phyloP scores from a whole-genome alignment of 2,888 invertebrate species.

The Caenorhabditis macrosperma region DNA sequence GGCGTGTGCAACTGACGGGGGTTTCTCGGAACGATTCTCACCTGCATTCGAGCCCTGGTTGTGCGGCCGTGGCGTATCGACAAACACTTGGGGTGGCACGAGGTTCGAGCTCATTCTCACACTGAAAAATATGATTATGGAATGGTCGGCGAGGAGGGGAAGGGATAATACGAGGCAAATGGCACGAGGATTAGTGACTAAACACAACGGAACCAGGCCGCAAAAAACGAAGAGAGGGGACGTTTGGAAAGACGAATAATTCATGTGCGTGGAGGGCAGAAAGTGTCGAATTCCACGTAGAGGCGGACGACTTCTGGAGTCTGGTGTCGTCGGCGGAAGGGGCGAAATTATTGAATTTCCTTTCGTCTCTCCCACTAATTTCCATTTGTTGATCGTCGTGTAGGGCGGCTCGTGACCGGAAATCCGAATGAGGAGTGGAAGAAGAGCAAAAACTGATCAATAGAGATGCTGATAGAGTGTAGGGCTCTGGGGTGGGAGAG shows the following conservation, averaged over 20 bases:
- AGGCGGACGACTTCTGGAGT: background rate
- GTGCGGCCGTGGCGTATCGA: conserved; percentile 65
- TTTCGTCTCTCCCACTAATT: conserved; percentile 17
- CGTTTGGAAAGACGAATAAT: conserved; percentile 15
- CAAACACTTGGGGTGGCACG: conserved; percentile 64
- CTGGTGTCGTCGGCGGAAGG: conserved; percentile 17
- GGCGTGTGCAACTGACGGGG: background rate
- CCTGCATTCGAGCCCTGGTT: conserved; percentile 35
- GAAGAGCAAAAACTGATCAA: background rate
- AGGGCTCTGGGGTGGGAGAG: conserved; percentile 3
- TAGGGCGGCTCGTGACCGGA: conserved; percentile 31
- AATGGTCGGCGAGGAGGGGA: background rate
- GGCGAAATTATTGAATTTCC: conserved; percentile 67
- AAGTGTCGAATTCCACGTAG: conserved; percentile 46
- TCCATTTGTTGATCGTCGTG: background rate
- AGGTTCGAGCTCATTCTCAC: conserved; percentile 58
- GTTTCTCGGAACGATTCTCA: conserved; percentile 6
- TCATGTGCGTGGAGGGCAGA: conserved; percentile 22
- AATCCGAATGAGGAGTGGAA: conserved; percentile 20
- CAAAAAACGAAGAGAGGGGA: background rate
- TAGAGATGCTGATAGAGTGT: conserved; percentile 1
- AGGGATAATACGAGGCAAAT: background rate
- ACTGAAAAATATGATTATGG: background rate
- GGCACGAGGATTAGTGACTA: conserved; percentile 13
- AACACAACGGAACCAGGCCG: background rate